A percentile compares a stretch with the other conserved stretches of the same genome.
These are phyloP conservation scores for Hypercompe scribonia DNA, from an alignment of 2,888 invertebrate species.

Conservation along the genomic window DNA sequence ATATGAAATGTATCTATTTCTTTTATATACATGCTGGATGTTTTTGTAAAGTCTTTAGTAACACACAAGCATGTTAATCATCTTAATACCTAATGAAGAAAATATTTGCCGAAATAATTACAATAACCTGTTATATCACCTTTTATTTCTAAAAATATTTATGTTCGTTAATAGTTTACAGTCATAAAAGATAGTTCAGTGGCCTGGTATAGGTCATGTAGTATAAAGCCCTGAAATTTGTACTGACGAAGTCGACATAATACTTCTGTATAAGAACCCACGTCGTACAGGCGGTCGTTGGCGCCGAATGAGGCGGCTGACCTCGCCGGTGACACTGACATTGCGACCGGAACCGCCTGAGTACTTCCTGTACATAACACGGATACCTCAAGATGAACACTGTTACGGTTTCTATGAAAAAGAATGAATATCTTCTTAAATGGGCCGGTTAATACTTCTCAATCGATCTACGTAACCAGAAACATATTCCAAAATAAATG, in stretches of 20 bases:
- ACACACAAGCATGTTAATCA: not conserved
- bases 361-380: conserved; percentile 69
- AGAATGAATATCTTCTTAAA: conserved; percentile 29
- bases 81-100: not conserved
- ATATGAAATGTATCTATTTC: not conserved
- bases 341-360: conserved; percentile 74
- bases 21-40: not conserved
- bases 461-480: conserved; percentile 29
- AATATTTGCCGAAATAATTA: not conserved
- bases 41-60: not conserved
- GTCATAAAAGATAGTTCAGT: conserved; percentile 7
- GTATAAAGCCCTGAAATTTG: conserved; percentile 14
- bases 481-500: conserved; percentile 12
- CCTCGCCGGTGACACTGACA: conserved; percentile 78
- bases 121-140: not conserved
- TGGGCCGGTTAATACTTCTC: conserved; percentile 25
- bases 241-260: conserved; percentile 5
- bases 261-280: conserved; percentile 13
- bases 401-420: conserved; percentile 37
- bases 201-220: not conserved
- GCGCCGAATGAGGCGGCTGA: conserved; percentile 60
- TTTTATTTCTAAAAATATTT: not conserved
- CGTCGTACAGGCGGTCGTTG: conserved; percentile 55
- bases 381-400: conserved; percentile 44
- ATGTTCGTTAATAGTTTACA: not conserved